Base-by-base conservation (phyloP, 1,140 invertebrate species). In the Aphelenchoides besseyi region DNA sequence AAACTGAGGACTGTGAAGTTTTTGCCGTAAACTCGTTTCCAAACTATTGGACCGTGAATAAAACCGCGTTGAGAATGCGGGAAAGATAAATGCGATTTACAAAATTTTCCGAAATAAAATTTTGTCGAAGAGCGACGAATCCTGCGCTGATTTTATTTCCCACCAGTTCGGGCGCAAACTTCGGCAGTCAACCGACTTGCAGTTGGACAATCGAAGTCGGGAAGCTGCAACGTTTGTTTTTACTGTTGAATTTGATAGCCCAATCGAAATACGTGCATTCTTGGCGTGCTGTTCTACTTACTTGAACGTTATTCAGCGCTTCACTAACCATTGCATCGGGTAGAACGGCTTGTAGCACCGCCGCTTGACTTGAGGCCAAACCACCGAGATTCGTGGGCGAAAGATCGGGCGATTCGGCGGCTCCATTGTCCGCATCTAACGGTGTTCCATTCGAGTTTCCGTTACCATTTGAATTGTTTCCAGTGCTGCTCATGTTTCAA, bases 271-370 rank as follows among this genome's bases (percentile, higher is more conserved):
- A 66, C n/a, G n/a, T n/a, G n/a, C n/a, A n/a, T n/a, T n/a, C n/a
- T n/a, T n/a, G n/a, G n/a, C n/a, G n/a, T n/a, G n/a, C n/a, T n/a
- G n/a, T n/a, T n/a, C n/a, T n/a, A 33, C 16, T 66, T 16, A 36
- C 32, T 33, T 64, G 63, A 23, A 59, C 55, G 55, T 59, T 59
- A 8, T 5, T 59, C 36, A 66, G 36, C 16, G 63, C 30, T 53
- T 66, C 63, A 32, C 63, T 66, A 32, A 66, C 59, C 59, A 61
- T 33, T 32, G 63, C 30, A 35, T 66, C 63, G 9, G 30, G 63
- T 16, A 66, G 63, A 66, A 66, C 63, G 63, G 63, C 63, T 16
- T 66, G 63, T 1, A 66, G 63, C 30, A 66, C 63, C 12, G 63
- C 63, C 16, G 63, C 63, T 30, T 66, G 63, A 3, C 36, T 66